Conservation (phyloP, 2,113 vertebrate species). For the Poeciliopsis occidentalis region DNA sequence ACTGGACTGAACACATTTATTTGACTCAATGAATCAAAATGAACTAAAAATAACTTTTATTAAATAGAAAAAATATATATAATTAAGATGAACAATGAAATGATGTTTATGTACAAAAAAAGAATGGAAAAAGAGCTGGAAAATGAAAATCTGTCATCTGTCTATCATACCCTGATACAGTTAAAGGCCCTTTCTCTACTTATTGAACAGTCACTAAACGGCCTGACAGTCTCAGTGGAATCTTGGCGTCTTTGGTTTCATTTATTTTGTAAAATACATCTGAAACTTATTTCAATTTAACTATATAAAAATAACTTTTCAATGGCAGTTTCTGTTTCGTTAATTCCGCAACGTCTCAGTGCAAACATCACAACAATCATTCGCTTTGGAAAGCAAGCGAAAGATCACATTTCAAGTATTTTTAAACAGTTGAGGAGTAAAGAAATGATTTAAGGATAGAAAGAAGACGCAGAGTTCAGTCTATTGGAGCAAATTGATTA, state of each 20-base stretch:
- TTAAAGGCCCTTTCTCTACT: constrained; percentile 85
- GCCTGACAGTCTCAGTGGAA: constrained; percentile 38
- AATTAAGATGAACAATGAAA: constrained; percentile 79
- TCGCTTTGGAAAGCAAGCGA: constrained; percentile 98
- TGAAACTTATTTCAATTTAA: constrained; percentile 81
- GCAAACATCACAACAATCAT: constrained; percentile 99
- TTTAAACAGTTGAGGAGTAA: constrained; percentile 86
- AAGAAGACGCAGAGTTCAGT: constrained; percentile 80
- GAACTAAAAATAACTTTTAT: constrained; percentile 94
- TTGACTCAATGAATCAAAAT: constrained; percentile 97
- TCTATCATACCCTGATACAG: constrained; percentile 90
- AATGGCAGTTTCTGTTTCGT: constrained; percentile 92
- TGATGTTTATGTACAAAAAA: constrained; percentile 87
- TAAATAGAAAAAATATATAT: constrained; percentile 94
- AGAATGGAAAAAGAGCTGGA: constrained; percentile 88
- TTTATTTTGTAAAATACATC: constrained; percentile 76
- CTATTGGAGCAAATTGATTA: constrained; percentile 75
- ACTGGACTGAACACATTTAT: constrained; percentile 97
- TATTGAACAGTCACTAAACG: constrained; percentile 65
- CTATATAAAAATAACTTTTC: constrained; percentile 99
- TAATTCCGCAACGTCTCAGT: constrained; percentile 99
- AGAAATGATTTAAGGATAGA: constrained; percentile 67
- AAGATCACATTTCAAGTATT: constrained; percentile 99
- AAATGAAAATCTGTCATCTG: constrained; percentile 85
- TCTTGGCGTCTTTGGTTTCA: constrained; percentile 90